Conservation (phyloP, 2,797 vertebrate species). For the Clarias pachynema region DNA sequence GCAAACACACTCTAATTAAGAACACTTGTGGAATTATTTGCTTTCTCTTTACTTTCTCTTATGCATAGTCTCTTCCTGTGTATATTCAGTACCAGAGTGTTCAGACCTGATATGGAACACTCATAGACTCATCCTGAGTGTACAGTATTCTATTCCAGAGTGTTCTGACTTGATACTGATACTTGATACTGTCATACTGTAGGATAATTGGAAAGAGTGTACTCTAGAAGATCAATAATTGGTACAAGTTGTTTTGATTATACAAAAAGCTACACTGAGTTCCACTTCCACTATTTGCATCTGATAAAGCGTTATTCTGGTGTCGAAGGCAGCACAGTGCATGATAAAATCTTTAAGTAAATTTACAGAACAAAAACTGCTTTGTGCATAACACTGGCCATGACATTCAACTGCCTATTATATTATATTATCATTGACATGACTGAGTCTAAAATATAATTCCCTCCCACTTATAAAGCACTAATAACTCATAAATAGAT, state of each 20-base stretch:
- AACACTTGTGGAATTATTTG: background rate
- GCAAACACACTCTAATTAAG: background rate
- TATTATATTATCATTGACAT: conserved; percentile 10
- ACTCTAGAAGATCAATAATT: background rate
- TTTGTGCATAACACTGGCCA: background rate
- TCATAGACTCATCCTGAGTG: too few species aligned
- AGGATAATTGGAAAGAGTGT: background rate
- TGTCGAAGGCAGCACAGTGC: background rate
- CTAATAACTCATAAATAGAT: conserved; percentile 44
- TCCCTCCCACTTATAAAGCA: conserved; percentile 30
- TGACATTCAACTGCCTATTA: background rate
- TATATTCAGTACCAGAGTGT: background rate
- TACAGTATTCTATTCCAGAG: too few species aligned
- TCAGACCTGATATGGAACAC: too few species aligned
- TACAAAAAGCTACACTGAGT: background rate
- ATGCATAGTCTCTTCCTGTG: background rate
- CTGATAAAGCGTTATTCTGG: background rate
- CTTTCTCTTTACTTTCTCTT: background rate
- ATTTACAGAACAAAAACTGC: background rate
- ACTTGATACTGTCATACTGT: background rate
- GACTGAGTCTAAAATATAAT: conserved; percentile 33
- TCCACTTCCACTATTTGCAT: background rate
- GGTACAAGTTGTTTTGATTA: background rate
- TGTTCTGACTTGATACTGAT: background rate
- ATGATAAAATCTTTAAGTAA: background rate